Evolutionary conservation across 1,140 invertebrate genomes (phyloP).

Genomic region (Zaprionus africanus): DNA sequence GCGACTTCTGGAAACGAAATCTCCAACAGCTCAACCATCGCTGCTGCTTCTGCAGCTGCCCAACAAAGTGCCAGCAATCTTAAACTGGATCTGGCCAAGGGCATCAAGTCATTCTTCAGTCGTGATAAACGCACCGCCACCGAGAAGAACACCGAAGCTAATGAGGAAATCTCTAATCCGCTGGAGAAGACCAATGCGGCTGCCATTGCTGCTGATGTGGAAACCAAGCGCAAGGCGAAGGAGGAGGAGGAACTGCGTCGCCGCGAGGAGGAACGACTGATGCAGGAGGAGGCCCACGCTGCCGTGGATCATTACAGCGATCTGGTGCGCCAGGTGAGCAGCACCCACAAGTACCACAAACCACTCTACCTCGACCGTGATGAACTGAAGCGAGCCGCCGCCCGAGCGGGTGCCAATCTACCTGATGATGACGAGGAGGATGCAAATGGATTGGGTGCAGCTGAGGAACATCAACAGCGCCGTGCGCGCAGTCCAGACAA

Average conservation of each 20-base stretch:
- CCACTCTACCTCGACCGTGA: conserved; percentile 87
- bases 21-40: background rate
- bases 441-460: conserved; percentile 21
- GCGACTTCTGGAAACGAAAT: conserved; percentile 9
- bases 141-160: conserved; percentile 77
- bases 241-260: conserved; percentile 74
- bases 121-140: conserved; percentile 72
- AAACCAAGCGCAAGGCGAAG: conserved; percentile 67
- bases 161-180: conserved; percentile 68
- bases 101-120: conserved; percentile 80
- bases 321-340: conserved; percentile 89
- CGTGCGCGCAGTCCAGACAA: conserved; percentile 55
- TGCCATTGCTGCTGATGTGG: conserved; percentile 64
- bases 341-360: conserved; percentile 85
- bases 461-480: conserved; percentile 51
- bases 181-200: conserved; percentile 73
- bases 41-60: background rate
- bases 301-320: conserved; percentile 92
- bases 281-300: conserved; percentile 88
- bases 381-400: conserved; percentile 87
- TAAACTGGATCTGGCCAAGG: conserved; percentile 74
- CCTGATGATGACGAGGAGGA: conserved; percentile 46
- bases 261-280: conserved; percentile 63
- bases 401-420: conserved; percentile 70
- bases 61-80: conserved; percentile 27